Percentiles rank a stretch among this genome's conserved stretches.
phyloP scores from a whole-genome alignment of 2,797 vertebrate genomes.

The Anas bernieri region DNA sequence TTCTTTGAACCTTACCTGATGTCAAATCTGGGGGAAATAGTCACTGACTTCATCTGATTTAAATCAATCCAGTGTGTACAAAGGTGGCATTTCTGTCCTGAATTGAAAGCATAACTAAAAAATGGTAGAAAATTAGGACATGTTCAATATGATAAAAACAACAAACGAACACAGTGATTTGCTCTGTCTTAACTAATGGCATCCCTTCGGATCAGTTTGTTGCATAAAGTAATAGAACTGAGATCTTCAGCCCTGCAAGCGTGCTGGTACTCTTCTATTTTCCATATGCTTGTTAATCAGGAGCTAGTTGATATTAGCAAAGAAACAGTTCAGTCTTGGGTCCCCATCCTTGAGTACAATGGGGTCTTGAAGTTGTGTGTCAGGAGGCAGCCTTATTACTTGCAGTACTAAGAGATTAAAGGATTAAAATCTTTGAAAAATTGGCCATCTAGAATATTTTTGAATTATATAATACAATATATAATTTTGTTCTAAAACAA shows the following conservation, averaged over 20 bases:
- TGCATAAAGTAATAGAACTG: not conserved
- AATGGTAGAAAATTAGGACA: not conserved
- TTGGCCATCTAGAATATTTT: not conserved
- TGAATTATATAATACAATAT: not conserved
- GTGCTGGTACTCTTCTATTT: not conserved
- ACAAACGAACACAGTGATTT: not conserved
- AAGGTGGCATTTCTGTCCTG: not conserved
- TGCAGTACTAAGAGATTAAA: not conserved
- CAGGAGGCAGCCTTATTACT: not conserved
- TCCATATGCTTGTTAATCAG: not conserved
- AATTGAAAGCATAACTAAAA: not conserved
- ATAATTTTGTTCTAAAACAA: not conserved
- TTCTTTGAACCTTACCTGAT: not conserved
- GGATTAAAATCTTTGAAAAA: not conserved
- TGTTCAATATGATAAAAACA: not conserved
- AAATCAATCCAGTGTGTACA: not conserved
- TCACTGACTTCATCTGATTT: not conserved
- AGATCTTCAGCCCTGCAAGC: not conserved
- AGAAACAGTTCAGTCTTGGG: not conserved
- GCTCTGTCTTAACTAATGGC: not conserved
- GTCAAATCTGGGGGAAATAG: not conserved
- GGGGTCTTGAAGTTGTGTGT: not conserved
- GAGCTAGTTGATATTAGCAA: not conserved
- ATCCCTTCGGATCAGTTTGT: not conserved
- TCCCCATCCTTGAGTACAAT: not conserved